Conservation (phyloP, 2,797 vertebrate species). For the Sardinella longiceps region DNA sequence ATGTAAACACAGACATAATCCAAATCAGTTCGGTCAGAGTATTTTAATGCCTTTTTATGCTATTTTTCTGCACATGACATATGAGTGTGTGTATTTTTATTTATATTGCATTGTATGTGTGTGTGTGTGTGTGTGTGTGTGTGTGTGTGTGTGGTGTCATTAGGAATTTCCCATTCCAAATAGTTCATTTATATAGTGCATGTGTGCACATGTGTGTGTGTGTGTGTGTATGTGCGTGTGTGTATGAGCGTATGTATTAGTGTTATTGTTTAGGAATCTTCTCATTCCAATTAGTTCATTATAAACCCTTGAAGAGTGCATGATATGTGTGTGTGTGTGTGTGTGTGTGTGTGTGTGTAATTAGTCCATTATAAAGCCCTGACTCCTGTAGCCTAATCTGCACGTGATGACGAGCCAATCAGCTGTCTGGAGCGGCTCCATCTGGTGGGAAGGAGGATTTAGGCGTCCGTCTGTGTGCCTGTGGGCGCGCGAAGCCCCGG, state of each 20-base stretch:
- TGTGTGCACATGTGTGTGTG: neutral
- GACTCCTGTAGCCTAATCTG: conserved; percentile 77
- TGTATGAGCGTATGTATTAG: neutral
- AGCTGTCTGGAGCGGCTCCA: neutral
- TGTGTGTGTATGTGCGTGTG: neutral
- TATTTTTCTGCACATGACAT: too few species aligned
- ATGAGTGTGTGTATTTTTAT: neutral
- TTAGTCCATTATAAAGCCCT: conserved; percentile 86
- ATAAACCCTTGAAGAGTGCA: conserved; percentile 83
- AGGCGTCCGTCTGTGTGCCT: neutral
- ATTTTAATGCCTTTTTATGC: neutral
- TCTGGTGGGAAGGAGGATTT: conserved; percentile 22
- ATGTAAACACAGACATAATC: neutral
- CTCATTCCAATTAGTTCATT: conserved; percentile 84
- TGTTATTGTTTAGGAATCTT: conserved; percentile 54
- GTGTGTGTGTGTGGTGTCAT: neutral
- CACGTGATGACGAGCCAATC: neutral
- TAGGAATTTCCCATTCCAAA: conserved; percentile 74
- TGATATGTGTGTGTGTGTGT: too few species aligned
- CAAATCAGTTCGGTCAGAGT: neutral
- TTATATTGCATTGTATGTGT: neutral
- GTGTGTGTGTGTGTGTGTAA: too few species aligned
- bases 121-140: neutral
- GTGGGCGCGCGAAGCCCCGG: neutral
- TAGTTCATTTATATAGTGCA: conserved; percentile 84